Conservation (phyloP, 2,113 vertebrate genomes). For the Tamias sibiricus region DNA sequence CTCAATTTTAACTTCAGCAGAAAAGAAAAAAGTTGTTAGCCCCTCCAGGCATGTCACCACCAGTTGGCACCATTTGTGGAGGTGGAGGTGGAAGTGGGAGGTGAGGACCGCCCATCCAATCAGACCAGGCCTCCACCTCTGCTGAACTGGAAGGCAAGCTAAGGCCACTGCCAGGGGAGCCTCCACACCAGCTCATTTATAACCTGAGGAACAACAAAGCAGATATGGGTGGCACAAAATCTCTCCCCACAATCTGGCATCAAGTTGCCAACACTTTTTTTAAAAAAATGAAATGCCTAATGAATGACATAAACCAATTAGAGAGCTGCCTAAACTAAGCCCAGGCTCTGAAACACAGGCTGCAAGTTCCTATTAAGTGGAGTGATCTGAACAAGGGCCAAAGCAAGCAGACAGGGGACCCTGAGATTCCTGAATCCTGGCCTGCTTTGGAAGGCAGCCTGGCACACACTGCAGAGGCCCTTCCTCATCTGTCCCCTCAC, state of each 20-base stretch:
- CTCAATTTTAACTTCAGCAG: background rate
- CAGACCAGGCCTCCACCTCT: constrained; percentile 70
- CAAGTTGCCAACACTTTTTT: constrained; percentile 50
- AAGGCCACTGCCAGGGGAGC: constrained; percentile 54
- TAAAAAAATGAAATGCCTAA: constrained; percentile 72
- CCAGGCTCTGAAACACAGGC: constrained; percentile 16
- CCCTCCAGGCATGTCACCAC: background rate
- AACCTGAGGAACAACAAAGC: constrained; percentile 66
- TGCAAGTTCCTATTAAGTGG: constrained; percentile 16
- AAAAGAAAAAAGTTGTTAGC: background rate
- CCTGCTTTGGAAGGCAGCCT: background rate
- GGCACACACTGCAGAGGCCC: rapidly evolving
- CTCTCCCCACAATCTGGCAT: constrained; percentile 66
- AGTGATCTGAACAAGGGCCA: constrained; percentile 9
- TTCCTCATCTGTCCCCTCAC: background rate
- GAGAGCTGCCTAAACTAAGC: constrained; percentile 68
- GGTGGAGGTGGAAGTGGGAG: background rate
- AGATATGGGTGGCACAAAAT: constrained; percentile 64
- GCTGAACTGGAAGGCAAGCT: constrained; percentile 61
- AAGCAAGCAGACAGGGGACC: background rate
- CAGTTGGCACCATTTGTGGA: background rate
- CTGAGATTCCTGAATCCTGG: background rate
- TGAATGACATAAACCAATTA: constrained; percentile 77
- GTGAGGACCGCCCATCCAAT: constrained; percentile 36
- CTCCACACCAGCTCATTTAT: constrained; percentile 67